These are phyloP conservation scores for Chrysolina americana DNA, from an alignment of 2,888 invertebrate genomes.

Conservation along the genomic window DNA sequence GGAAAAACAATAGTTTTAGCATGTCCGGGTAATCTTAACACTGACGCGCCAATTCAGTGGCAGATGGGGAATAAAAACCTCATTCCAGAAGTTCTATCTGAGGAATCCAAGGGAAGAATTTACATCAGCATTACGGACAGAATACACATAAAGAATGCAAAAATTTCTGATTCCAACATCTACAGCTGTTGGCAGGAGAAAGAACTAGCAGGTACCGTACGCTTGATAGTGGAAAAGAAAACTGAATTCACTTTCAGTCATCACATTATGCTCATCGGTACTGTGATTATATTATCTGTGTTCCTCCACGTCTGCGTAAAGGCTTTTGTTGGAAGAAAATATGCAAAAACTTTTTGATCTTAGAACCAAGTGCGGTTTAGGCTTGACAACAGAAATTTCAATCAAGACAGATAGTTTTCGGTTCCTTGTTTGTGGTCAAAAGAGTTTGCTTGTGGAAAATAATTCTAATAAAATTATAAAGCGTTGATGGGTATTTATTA, in stretches of 20 bases:
- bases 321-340: slow-evolving; percentile 68
- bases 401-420: too few species aligned
- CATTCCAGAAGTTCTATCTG: slow-evolving; percentile 70
- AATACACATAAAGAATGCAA: slow-evolving; percentile 72
- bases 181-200: slow-evolving; percentile 80
- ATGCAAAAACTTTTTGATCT: slow-evolving; percentile 54
- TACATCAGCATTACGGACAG: slow-evolving; percentile 73
- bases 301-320: slow-evolving; percentile 69
- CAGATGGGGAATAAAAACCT: slow-evolving; percentile 71
- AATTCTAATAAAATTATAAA: too few species aligned
- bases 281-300: slow-evolving; percentile 66
- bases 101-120: slow-evolving; percentile 73
- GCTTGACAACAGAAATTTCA: too few species aligned
- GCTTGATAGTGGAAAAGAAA: slow-evolving; percentile 72
- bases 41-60: slow-evolving; percentile 74
- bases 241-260: slow-evolving; percentile 69
- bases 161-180: slow-evolving; percentile 72
- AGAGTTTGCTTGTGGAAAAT: too few species aligned
- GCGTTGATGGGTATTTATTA: too few species aligned
- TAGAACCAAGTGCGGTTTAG: too few species aligned
- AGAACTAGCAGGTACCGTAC: slow-evolving; percentile 75
- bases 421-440: too few species aligned
- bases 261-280: slow-evolving; percentile 69
- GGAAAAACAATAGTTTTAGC: slow-evolving; percentile 66
- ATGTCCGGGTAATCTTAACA: slow-evolving; percentile 73